Evolutionary conservation across 2,888 invertebrate genomes (phyloP).

Genomic region (Dolomedes plantarius): DNA sequence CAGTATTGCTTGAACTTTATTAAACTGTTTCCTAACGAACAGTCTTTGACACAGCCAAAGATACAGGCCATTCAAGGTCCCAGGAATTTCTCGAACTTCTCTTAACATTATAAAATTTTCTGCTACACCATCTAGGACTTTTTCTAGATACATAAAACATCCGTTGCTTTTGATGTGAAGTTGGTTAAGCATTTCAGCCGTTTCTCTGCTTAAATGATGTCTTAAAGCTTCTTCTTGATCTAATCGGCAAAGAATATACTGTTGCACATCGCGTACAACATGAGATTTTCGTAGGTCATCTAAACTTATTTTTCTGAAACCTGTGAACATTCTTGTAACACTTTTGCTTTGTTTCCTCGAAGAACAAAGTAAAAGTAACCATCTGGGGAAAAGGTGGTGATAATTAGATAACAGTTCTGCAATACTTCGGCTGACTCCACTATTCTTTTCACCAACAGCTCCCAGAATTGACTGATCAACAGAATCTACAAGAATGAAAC

Average conservation of each 20-base stretch:
- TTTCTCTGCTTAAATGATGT: slow-evolving; percentile 91
- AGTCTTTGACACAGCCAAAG: slow-evolving; percentile 95
- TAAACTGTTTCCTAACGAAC: slow-evolving; percentile 84
- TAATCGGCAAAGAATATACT: slow-evolving; percentile 89
- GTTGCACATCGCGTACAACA: slow-evolving; percentile 95
- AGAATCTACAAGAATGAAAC: slow-evolving; percentile 92
- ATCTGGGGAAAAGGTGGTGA: slow-evolving; percentile 93
- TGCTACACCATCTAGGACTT: slow-evolving; percentile 92
- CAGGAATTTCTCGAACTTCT: slow-evolving; percentile 94
- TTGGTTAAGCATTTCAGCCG: slow-evolving; percentile 95
- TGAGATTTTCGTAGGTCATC: slow-evolving; percentile 89
- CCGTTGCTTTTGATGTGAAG: slow-evolving; percentile 97
- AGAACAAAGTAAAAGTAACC: slow-evolving; percentile 93
- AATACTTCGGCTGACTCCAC: slow-evolving; percentile 81
- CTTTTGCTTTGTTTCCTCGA: slow-evolving; percentile 89
- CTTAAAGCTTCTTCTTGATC: slow-evolving; percentile 92
- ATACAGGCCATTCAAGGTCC: slow-evolving; percentile 95
- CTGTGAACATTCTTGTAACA: slow-evolving; percentile 83
- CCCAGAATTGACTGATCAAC: slow-evolving; percentile 84
- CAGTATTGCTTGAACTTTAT: slow-evolving; percentile 62
- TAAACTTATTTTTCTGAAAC: slow-evolving; percentile 91
- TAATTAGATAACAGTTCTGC: slow-evolving; percentile 91
- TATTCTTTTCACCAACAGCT: slow-evolving; percentile 52
- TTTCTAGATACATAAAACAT: slow-evolving; percentile 72
- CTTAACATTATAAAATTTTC: slow-evolving; percentile 94